phyloP scores from a whole-genome alignment of 1,140 invertebrate genomes.

The Penaeus japonicus region DNA sequence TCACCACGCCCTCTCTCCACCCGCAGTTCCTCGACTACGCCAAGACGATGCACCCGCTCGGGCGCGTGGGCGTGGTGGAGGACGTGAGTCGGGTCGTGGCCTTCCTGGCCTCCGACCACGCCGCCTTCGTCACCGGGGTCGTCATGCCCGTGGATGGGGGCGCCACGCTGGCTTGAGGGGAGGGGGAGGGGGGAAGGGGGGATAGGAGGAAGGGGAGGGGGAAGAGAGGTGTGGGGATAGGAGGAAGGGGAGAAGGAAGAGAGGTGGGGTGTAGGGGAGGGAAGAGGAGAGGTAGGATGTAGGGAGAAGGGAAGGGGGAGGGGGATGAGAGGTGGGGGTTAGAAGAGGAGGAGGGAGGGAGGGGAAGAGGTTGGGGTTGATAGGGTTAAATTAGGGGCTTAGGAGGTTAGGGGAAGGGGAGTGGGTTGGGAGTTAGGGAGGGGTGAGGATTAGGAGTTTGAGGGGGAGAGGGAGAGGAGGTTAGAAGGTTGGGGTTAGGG shows the following conservation, averaged over 20 bases:
- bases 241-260: neutral
- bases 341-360: neutral
- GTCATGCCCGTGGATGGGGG: slow-evolving; percentile 85
- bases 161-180: slow-evolving; percentile 75
- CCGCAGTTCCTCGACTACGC: slow-evolving; percentile 72
- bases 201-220: neutral
- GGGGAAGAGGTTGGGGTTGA: neutral
- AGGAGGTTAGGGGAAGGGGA: no score
- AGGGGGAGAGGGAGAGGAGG: no score
- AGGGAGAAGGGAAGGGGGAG: neutral
- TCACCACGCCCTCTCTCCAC: no score
- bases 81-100: slow-evolving; percentile 85
- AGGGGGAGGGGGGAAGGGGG: neutral
- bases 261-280: neutral
- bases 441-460: no score
- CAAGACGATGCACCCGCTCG: slow-evolving; percentile 82
- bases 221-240: neutral
- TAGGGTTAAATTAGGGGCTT: no score
- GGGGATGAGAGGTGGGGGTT: neutral
- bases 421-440: no score
- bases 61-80: slow-evolving; percentile 75
- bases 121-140: slow-evolving; percentile 83
- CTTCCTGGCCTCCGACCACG: slow-evolving; percentile 82
- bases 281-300: neutral
- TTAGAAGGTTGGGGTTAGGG: no score